Evolutionary conservation across 2,113 vertebrate species (phyloP).

Genomic region (Isurus oxyrinchus): DNA sequence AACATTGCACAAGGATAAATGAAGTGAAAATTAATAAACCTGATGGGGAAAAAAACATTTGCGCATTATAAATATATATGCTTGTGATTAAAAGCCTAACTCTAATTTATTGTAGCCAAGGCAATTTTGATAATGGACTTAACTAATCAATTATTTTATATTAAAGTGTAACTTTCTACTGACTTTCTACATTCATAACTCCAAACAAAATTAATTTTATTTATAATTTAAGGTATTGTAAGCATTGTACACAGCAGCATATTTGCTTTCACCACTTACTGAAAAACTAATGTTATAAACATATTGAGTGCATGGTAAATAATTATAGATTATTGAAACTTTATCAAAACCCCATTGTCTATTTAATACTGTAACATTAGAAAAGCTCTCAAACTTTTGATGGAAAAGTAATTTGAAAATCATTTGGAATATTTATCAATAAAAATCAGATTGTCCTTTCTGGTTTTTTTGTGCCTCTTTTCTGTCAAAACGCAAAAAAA

Average conservation of each 20-base stretch:
- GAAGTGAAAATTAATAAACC: neutral
- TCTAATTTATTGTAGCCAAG: neutral
- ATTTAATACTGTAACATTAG: neutral
- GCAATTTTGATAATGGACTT: neutral
- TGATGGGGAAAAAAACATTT: neutral
- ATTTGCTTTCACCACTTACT: neutral
- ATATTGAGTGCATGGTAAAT: neutral
- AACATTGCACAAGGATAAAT: neutral
- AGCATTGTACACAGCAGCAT: neutral
- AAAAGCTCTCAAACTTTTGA: neutral
- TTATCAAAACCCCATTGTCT: neutral
- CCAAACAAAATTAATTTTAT: neutral
- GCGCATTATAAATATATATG: neutral
- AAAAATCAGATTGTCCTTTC: neutral
- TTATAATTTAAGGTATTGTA: neutral
- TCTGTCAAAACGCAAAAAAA: neutral
- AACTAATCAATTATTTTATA: neutral
- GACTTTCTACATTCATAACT: neutral
- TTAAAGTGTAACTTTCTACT: neutral
- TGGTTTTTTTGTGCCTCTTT: neutral
- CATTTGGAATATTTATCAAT: neutral
- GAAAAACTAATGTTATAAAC: neutral
- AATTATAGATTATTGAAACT: neutral
- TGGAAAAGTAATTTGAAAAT: neutral
- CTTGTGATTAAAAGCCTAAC: neutral